Evolutionary conservation across 1,140 invertebrate genomes (phyloP).

Genomic region (Brachionus rotundiformis): DNA sequence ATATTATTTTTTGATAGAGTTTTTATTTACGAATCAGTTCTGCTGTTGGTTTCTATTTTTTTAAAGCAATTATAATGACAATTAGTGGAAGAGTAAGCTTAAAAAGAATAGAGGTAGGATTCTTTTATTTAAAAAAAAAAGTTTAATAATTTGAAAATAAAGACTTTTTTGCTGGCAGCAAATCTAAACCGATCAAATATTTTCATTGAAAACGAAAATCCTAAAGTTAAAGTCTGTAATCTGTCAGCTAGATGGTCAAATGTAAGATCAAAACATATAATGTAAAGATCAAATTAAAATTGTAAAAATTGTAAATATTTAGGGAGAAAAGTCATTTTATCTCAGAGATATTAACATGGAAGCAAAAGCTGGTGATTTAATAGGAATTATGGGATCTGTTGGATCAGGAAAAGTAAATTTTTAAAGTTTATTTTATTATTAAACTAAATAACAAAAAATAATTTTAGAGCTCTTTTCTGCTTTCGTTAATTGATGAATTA

Average conservation of each 20-base stretch:
- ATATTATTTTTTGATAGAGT: no score
- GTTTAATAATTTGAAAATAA: no score
- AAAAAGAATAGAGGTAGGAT: conserved; percentile 29
- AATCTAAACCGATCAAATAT: background rate
- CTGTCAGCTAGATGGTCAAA: background rate
- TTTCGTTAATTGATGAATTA: conserved; percentile 35
- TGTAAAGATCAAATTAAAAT: no score
- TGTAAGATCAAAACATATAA: no score
- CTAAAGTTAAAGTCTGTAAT: background rate
- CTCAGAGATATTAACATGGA: conserved; percentile 23
- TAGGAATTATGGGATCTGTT: conserved; percentile 24
- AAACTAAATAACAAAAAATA: background rate
- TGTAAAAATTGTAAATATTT: background rate
- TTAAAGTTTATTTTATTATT: background rate
- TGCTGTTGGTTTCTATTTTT: conserved; percentile 31
- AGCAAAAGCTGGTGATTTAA: conserved; percentile 68
- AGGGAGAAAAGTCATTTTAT: background rate
- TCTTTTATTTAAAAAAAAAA: background rate
- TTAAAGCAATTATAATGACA: background rate
- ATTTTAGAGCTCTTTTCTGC: conserved; percentile 46
- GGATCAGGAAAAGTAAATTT: conserved; percentile 46
- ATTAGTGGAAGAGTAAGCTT: background rate
- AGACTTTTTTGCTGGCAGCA: background rate
- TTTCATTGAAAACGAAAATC: background rate
- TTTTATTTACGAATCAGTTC: conserved; percentile 34